Evolutionary conservation across 2,888 invertebrate genomes (phyloP).

Genomic region (Autographa pulchrina): DNA sequence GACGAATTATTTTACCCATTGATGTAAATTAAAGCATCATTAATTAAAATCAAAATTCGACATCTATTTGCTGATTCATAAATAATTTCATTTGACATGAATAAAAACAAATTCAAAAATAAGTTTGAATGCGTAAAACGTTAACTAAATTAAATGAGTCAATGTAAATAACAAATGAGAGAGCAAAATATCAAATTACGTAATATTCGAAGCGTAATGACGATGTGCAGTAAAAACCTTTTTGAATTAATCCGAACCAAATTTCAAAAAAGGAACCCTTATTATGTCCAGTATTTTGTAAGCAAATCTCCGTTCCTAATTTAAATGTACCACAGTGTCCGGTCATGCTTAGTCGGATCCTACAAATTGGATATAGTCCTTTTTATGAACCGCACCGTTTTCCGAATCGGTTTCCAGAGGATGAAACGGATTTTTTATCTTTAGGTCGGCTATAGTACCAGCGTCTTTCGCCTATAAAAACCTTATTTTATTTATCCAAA

Average conservation of each 20-base stretch:
- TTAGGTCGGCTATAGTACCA: constrained; percentile 35
- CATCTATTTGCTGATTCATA: background rate
- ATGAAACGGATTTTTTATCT: constrained; percentile 61
- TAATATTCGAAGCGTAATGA: background rate
- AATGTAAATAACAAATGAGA: constrained; percentile 1
- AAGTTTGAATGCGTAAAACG: background rate
- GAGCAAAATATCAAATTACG: background rate
- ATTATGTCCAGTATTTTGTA: constrained; percentile 42
- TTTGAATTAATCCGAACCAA: constrained; percentile 28
- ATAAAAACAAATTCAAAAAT: constrained; percentile 1
- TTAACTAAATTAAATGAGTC: background rate
- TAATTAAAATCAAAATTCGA: constrained; percentile 1
- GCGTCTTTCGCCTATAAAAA: background rate
- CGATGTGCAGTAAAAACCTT: constrained; percentile 17
- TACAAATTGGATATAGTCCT: constrained; percentile 75
- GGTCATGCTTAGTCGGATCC: constrained; percentile 57
- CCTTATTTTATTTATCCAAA: too few relatives aligned
- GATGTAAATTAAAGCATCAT: background rate
- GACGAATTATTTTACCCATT: background rate
- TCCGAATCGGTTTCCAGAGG: constrained; percentile 64
- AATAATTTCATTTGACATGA: background rate
- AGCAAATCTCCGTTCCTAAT: constrained; percentile 59
- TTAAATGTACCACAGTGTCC: constrained; percentile 64
- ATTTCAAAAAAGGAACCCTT: constrained; percentile 31
- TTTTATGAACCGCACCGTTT: constrained; percentile 68